phyloP scores from a whole-genome alignment of 2,797 vertebrate genomes.

The Mormyrops boulengeri region DNA sequence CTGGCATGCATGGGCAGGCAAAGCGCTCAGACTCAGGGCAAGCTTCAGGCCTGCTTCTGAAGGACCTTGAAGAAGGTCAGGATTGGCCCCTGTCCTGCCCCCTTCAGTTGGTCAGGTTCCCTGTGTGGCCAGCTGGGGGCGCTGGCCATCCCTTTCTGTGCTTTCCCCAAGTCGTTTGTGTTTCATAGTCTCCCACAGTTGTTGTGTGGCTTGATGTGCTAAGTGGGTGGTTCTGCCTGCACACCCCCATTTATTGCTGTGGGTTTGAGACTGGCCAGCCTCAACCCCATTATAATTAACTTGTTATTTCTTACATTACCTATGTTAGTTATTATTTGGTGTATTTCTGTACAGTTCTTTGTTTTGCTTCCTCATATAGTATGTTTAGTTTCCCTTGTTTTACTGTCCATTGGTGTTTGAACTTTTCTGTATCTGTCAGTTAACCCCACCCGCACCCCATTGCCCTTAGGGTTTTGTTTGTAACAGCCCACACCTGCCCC shows the following conservation, averaged over 20 bases:
- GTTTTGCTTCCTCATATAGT: neutral
- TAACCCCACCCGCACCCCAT: neutral
- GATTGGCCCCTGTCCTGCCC: neutral
- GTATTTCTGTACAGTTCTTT: neutral
- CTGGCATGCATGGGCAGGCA: constrained; percentile 62
- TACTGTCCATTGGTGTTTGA: neutral
- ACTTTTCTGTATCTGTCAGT: neutral
- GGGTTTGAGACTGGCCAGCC: neutral
- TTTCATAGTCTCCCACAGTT: neutral
- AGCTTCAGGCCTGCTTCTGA: constrained; percentile 44
- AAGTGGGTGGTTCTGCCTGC: neutral
- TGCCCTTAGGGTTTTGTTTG: neutral
- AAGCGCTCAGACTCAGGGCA: constrained; percentile 41
- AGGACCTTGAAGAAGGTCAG: constrained; percentile 17
- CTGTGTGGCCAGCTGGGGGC: neutral
- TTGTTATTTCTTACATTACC: neutral
- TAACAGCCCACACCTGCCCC: neutral
- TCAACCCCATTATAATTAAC: neutral
- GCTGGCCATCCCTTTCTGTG: neutral
- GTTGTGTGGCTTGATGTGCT: neutral
- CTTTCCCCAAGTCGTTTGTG: no score
- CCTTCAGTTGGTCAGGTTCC: neutral
- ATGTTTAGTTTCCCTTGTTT: neutral
- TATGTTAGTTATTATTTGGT: neutral
- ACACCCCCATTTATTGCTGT: neutral